A percentile compares a stretch with the other conserved stretches of the same genome.
Conservation (phyloP, 2,888 invertebrate genomes). For the Plagiodera versicolora region DNA sequence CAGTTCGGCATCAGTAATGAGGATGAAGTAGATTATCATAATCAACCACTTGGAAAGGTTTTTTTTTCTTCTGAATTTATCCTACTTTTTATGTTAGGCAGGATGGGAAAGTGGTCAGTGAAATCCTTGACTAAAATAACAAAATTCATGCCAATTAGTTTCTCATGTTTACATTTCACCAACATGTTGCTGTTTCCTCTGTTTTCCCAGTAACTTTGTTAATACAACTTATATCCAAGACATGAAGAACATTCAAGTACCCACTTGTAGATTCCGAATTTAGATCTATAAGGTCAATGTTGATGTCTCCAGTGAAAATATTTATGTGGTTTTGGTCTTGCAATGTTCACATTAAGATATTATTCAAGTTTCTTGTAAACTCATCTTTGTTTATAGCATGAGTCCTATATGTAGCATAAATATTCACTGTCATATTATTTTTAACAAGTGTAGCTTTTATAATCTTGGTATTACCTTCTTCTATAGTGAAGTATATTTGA, state of each 20-base stretch:
- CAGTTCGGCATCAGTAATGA: background rate
- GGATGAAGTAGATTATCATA: background rate
- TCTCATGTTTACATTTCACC: conserved; percentile 13
- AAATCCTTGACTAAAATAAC: conserved; percentile 13
- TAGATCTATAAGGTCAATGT: conserved; percentile 6
- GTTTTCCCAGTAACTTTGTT: conserved; percentile 7
- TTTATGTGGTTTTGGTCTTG: background rate
- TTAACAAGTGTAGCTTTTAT: background rate
- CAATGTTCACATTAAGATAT: background rate
- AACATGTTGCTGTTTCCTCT: conserved; percentile 13
- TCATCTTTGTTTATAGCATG: background rate
- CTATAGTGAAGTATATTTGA: background rate
- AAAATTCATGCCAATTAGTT: background rate
- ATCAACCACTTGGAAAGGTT: background rate
- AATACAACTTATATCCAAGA: conserved; percentile 11
- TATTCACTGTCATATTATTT: background rate
- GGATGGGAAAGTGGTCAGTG: conserved; percentile 19
- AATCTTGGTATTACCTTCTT: background rate
- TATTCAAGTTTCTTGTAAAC: background rate
- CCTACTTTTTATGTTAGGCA: conserved; percentile 8
- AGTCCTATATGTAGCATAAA: conserved; percentile 10
- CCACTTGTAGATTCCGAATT: background rate
- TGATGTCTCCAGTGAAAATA: conserved; percentile 11
- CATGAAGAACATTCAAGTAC: conserved; percentile 4
- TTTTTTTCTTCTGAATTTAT: background rate